Base-by-base conservation (phyloP, 2,797 vertebrate genomes). In the Anomalospiza imberbis region DNA sequence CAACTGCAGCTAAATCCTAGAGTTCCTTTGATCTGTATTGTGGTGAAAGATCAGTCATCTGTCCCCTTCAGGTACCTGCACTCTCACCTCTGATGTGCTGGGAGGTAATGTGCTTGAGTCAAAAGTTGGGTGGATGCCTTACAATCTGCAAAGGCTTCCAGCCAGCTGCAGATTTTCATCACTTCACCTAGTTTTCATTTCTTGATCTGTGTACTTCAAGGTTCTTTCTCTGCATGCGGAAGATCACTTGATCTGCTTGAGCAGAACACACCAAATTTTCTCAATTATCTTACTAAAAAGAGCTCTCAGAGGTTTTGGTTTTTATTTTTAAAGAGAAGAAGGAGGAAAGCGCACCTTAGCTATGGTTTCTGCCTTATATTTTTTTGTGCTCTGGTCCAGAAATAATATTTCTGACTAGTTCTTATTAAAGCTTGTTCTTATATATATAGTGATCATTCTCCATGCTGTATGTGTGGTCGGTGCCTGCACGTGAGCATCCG, bases 71-170 rank as follows among this genome's bases (percentile, higher is more conserved):
- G 55, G 32, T 54, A 51, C 51, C 63, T 65, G 16, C 45, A 1
- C 6, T 68, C 28, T 84, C 0, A 0, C 53, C 12, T 68, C 26
- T 51, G 24, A 34, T 62, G n/a, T 31, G 54, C 47, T 3, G 17
- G 48, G 54, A 72, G 25, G 47, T 63, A 34, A 28, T 2, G 0
- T 12, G 40, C 61, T 61, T 0, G 1, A 44, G n/a, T 66, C 18
- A 45, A 22, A 66, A 36, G 76, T 2, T 83, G 61, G 22, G n/a
- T 42, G 55, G 55, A 53, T 78, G 51, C 8, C 4, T 86, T 73
- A 16, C 12, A 81, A 4, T 24, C 50, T 75, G 47, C n/a, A 34
- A 20, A 12, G 44, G 36, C 73, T 80, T 90, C 58, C 40, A 88
- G 62, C 73, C 66, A 81, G 44, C 13, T 38, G 9, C 55, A 67